Percentiles rank a stretch among this genome's conserved stretches.
phyloP scores from a whole-genome alignment of 2,888 invertebrate genomes.

The Anaspis maculata region DNA sequence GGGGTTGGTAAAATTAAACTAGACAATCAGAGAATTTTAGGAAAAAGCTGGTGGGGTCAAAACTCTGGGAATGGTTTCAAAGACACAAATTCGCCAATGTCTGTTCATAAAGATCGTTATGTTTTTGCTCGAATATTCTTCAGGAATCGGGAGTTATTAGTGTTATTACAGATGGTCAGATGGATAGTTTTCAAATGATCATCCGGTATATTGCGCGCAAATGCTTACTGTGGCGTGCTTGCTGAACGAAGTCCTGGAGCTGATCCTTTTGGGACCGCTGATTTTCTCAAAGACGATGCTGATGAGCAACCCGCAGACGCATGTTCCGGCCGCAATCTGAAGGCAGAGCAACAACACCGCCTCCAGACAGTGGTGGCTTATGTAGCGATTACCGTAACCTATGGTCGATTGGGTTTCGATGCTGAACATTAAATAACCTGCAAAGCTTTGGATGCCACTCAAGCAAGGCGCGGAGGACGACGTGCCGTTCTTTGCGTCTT shows the following conservation, averaged over 20 bases:
- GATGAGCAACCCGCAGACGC: conserved; percentile 37
- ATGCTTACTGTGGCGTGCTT: conserved; percentile 60
- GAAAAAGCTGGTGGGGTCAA: too few species aligned
- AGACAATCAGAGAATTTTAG: too few species aligned
- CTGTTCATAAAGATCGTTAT: too few species aligned
- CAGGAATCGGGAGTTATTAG: too few species aligned
- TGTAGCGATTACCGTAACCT: conserved; percentile 74
- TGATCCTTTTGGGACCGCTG: conserved; percentile 28
- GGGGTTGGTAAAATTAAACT: too few species aligned
- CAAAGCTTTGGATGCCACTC: conserved; percentile 54
- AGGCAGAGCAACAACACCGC: conserved; percentile 73
- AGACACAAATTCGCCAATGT: too few species aligned
- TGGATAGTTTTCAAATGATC: too few species aligned
- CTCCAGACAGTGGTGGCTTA: conserved; percentile 72
- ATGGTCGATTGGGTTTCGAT: conserved; percentile 77
- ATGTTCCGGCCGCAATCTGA: conserved; percentile 62
- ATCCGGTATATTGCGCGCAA: too few species aligned
- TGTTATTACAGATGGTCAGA: too few species aligned
- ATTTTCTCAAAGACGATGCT: conserved; percentile 57
- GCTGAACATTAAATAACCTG: conserved; percentile 69
- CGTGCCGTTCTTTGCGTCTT: conserved; percentile 44
- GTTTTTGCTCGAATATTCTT: too few species aligned
- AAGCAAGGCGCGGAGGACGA: conserved; percentile 12
- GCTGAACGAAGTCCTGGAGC: conserved; percentile 53
- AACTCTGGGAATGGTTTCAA: too few species aligned